These are phyloP conservation scores for Glomeris marginata DNA, from an alignment of 2,888 invertebrate genomes.

Conservation along the genomic window DNA sequence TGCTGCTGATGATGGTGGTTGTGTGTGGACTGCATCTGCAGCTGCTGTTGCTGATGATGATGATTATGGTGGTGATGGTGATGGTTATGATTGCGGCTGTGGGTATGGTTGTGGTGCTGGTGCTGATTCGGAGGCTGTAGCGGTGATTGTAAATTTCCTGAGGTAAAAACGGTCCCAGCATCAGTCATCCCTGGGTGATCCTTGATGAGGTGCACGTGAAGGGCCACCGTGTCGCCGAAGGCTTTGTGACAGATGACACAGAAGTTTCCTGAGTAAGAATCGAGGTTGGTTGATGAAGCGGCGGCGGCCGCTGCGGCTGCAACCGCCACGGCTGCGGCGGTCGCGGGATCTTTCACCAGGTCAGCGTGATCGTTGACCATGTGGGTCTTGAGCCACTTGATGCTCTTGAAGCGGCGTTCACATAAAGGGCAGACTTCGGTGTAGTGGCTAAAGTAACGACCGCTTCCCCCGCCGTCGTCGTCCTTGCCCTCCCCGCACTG, in stretches of 20 bases:
- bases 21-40: not conserved
- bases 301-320: constrained; percentile 8
- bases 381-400: constrained; percentile 76
- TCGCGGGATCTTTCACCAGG: constrained; percentile 44
- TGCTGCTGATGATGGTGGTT: not conserved
- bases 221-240: constrained; percentile 29
- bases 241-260: constrained; percentile 30
- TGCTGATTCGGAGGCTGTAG: no score
- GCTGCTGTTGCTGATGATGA: constrained; percentile 7
- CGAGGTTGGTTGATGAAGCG: not conserved
- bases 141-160: no score
- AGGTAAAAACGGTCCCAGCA: no score
- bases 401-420: constrained; percentile 68
- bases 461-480: constrained; percentile 2
- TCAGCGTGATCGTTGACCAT: constrained; percentile 71
- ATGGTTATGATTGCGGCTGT: constrained; percentile 6
- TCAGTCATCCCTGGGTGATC: constrained; percentile 23
- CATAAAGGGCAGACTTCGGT: constrained; percentile 67
- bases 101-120: no score
- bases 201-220: constrained; percentile 35
- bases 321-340: constrained; percentile 36
- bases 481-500: constrained; percentile 6
- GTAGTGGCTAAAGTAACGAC: constrained; percentile 45
- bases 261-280: constrained; percentile 5
- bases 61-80: constrained; percentile 17